Percentiles rank a stretch among this genome's conserved stretches.
These are phyloP conservation scores for Cynocephalus volans DNA, from an alignment of 2,113 vertebrate species.

Conservation along the genomic window DNA sequence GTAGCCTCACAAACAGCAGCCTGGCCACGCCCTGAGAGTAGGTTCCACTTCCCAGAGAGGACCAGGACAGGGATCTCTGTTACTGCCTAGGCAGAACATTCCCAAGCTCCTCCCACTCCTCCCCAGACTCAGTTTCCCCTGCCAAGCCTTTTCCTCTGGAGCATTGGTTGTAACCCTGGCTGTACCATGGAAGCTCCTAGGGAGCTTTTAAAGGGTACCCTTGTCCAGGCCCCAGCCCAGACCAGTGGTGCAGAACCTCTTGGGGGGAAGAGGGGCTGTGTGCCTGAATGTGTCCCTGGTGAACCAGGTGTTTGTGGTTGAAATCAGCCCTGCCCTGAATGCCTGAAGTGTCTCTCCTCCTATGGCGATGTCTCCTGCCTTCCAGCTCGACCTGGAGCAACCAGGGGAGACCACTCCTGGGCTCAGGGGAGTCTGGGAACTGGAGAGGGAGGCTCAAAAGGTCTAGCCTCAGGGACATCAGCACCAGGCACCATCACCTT, in stretches of 20 bases:
- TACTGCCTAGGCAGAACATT: not conserved
- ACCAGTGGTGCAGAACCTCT: not conserved
- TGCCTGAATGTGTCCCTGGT: no score
- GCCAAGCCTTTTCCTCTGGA: not conserved
- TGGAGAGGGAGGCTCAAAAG: not conserved
- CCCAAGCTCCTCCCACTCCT: not conserved
- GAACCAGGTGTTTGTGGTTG: not conserved
- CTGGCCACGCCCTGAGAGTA: not conserved
- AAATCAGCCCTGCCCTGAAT: not conserved
- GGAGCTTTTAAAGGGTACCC: not conserved
- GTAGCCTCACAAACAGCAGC: not conserved
- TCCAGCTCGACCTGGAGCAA: not conserved
- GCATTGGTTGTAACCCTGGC: not conserved
- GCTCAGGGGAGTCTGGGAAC: not conserved
- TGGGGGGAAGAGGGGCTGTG: not conserved
- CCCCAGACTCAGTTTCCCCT: not conserved
- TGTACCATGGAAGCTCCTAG: not conserved
- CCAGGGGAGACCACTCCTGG: not conserved
- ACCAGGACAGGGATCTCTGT: not conserved
- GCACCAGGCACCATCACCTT: not conserved
- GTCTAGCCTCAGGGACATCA: not conserved
- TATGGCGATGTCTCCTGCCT: not conserved
- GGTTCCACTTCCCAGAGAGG: not conserved
- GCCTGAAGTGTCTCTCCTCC: not conserved
- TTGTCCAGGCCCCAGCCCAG: not conserved